These are phyloP conservation scores for Drosophila mulleri DNA, from an alignment of 2,888 invertebrate species.

Conservation along the genomic window DNA sequence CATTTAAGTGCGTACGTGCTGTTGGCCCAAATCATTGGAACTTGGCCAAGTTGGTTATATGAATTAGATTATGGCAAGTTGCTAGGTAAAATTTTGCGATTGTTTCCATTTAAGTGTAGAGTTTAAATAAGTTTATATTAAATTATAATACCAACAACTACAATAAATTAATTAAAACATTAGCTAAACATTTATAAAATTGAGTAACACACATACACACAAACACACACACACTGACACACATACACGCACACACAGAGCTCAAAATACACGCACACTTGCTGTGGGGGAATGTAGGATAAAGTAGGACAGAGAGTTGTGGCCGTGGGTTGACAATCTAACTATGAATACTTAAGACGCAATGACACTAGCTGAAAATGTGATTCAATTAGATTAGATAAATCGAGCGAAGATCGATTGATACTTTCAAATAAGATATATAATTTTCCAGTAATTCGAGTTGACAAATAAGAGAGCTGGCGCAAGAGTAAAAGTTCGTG, in stretches of 20 bases:
- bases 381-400: neutral
- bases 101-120: slow-evolving; percentile 44
- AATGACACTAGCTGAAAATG: slow-evolving; percentile 41
- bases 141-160: slow-evolving; percentile 80
- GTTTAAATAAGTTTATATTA: slow-evolving; percentile 56
- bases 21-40: slow-evolving; percentile 22
- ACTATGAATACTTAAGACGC: slow-evolving; percentile 33
- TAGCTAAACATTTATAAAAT: slow-evolving; percentile 69
- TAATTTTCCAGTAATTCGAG: neutral
- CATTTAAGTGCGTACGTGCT: slow-evolving; percentile 57
- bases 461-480: neutral
- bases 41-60: slow-evolving; percentile 43
- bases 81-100: slow-evolving; percentile 65
- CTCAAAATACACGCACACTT: slow-evolving; percentile 21
- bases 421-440: neutral
- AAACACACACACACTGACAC: slow-evolving; percentile 25
- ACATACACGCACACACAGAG: slow-evolving; percentile 15
- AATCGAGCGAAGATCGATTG: neutral
- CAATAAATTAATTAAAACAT: slow-evolving; percentile 79
- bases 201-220: slow-evolving; percentile 49
- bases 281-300: slow-evolving; percentile 30
- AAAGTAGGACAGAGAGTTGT: slow-evolving; percentile 45
- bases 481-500: neutral
- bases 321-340: slow-evolving; percentile 39
- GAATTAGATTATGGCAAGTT: slow-evolving; percentile 72